These are phyloP conservation scores for Anguilla pacifica DNA, from an alignment of 2,797 vertebrate genomes.

Conservation along the genomic window DNA sequence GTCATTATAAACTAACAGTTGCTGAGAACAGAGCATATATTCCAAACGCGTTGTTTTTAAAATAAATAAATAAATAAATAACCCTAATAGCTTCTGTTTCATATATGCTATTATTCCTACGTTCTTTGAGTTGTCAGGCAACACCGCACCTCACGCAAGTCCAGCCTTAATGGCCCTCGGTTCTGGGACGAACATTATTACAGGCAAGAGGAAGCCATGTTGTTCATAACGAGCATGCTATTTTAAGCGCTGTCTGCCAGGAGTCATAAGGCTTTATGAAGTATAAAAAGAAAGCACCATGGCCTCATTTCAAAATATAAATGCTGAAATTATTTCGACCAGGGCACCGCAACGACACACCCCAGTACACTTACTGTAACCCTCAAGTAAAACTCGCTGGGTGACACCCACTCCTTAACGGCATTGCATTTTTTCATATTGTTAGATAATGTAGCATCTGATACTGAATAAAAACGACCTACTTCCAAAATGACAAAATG, in stretches of 20 bases:
- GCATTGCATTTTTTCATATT: neutral
- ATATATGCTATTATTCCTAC: neutral
- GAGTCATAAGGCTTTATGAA: neutral
- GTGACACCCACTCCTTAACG: neutral
- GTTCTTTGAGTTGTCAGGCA: neutral
- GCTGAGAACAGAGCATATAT: neutral
- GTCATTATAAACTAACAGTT: neutral
- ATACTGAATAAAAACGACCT: neutral
- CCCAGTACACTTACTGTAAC: neutral
- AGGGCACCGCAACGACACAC: neutral
- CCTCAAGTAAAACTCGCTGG: neutral
- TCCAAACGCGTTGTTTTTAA: neutral
- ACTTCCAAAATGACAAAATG: neutral
- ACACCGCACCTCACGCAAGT: neutral
- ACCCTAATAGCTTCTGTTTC: neutral
- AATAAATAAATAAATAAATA: neutral
- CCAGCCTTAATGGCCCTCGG: neutral
- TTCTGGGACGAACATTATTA: neutral
- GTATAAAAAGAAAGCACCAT: conserved; percentile 2
- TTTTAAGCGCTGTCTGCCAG: conserved; percentile 11
- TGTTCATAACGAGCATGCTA: neutral
- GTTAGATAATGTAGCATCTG: neutral
- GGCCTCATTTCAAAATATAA: neutral
- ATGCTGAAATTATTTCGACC: neutral
- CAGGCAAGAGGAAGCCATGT: conserved; percentile 14